These are phyloP conservation scores for Linnaemya tessellans DNA, from an alignment of 2,888 invertebrate genomes.

Conservation along the genomic window DNA sequence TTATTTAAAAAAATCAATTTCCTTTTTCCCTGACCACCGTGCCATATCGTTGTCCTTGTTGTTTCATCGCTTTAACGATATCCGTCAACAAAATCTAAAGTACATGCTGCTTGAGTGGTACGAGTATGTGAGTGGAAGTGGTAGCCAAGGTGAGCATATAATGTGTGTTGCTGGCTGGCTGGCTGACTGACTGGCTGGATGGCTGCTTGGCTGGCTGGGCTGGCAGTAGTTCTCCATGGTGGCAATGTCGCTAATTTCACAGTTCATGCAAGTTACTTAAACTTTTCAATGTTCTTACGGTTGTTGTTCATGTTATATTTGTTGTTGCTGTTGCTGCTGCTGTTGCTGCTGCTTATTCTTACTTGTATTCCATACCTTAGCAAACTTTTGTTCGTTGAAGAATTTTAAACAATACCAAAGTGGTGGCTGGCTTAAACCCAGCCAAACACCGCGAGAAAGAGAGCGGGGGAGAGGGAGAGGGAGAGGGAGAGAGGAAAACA, in stretches of 20 bases:
- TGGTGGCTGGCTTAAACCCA: conserved; percentile 37
- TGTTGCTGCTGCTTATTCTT: not conserved
- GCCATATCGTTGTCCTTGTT: conserved; percentile 50
- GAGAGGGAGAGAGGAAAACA: not conserved
- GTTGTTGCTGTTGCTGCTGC: not conserved
- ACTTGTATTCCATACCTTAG: conserved; percentile 13
- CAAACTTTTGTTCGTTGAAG: conserved; percentile 49
- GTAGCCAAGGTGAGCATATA: conserved; percentile 10
- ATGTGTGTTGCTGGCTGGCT: conserved; percentile 3
- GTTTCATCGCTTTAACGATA: conserved; percentile 33
- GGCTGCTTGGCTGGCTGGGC: not conserved
- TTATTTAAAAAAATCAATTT: too few species aligned
- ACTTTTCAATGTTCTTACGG: conserved; percentile 30
- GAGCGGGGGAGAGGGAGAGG: too few species aligned
- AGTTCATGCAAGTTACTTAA: conserved; percentile 68
- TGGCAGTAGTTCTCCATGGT: conserved; percentile 33
- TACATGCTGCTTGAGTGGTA: conserved; percentile 24
- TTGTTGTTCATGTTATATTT: conserved; percentile 7
- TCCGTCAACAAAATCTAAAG: conserved; percentile 44
- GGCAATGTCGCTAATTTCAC: conserved; percentile 70
- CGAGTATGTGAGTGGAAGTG: not conserved
- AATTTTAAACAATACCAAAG: conserved; percentile 52
- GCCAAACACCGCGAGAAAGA: conserved; percentile 18
- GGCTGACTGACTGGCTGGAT: not conserved
- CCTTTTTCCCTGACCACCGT: conserved; percentile 1